Evolutionary conservation across 2,113 vertebrate species (phyloP).

Genomic region (Pelvicachromis taeniatus): DNA sequence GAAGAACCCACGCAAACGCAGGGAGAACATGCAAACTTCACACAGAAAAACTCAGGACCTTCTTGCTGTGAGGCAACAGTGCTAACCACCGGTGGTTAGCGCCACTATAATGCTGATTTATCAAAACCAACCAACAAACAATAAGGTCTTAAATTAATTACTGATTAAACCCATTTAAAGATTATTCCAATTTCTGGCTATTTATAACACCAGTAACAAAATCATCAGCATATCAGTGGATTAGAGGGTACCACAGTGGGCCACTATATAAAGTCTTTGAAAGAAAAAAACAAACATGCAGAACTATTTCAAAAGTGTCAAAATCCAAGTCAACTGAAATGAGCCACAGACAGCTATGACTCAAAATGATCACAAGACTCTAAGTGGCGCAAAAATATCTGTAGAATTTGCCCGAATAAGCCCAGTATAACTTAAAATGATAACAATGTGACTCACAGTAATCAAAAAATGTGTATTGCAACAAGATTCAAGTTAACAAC

Average conservation of each 20-base stretch:
- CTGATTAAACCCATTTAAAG: background rate
- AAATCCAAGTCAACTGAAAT: background rate
- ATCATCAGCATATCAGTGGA: background rate
- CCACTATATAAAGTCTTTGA: background rate
- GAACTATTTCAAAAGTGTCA: no score
- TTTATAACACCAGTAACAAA: background rate
- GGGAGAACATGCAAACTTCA: no score
- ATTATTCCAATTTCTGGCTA: background rate
- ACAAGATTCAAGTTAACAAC: background rate
- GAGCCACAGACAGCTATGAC: background rate
- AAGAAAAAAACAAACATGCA: no score
- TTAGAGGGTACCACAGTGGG: background rate
- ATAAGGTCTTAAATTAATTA: background rate
- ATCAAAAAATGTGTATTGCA: background rate
- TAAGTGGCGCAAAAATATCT: background rate
- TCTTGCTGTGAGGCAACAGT: no score
- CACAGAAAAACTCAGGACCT: no score
- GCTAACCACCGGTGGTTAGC: no score
- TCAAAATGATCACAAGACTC: background rate
- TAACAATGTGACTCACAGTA: background rate
- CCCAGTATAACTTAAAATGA: background rate
- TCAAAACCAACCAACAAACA: background rate
- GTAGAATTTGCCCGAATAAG: background rate
- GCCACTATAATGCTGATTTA: background rate
- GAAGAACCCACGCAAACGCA: no score